Base-by-base conservation (phyloP, 92 coral and sea anemone genomes). In the Heliopora coerulea region DNA sequence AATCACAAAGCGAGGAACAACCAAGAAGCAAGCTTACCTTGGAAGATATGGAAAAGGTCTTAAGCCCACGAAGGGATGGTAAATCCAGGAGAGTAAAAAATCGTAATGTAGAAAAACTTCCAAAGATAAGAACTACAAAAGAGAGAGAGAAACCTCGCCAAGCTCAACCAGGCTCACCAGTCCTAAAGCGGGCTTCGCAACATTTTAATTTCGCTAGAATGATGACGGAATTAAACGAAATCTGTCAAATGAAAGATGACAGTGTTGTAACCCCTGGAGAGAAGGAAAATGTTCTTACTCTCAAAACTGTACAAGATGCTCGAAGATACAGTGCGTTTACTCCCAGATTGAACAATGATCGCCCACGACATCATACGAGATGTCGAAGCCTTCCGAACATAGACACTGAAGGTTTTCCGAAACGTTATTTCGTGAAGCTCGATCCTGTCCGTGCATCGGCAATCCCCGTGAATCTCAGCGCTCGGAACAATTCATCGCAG, bases 371-470 rank as follows among this genome's bases (percentile, higher is more conserved):
- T 0, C 74, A 67, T n/a, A 25, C 58, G 33, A 67, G 74, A 48
- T 27, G 59, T 23, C 54, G 59, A 44, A 67, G 74, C 25, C 58
- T 67, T 8, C 74, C 74, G 8, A 67, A 67, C 19, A 2, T 67
- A 49, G 49, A 49, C 42, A 11, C 32, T 19, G 50, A 29, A 37
- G 70, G 25, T 6, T 12, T 46, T 27, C 74, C 74, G 2, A 44
- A 67, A 30, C 27, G 74, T 13, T 67, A 42, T 49, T 67, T 67
- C 59, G 74, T 67, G 6, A 67, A 67, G 19, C 54, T 67, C 17
- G 74, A 67, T n/a, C 74, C 74, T 31, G 14, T 67, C 10, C 58
- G 74, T 12, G 74, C 74, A 0, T 44, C 59, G 21, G 74, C 74
- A 19, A 48, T 20, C 35, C 74, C 31, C 1, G 74, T 67, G 0